These are phyloP conservation scores for Hydractinia symbiolongicarpus DNA, from an alignment of 30 jellyfish, hydroid and myxozoan genomes.

Conservation along the genomic window DNA sequence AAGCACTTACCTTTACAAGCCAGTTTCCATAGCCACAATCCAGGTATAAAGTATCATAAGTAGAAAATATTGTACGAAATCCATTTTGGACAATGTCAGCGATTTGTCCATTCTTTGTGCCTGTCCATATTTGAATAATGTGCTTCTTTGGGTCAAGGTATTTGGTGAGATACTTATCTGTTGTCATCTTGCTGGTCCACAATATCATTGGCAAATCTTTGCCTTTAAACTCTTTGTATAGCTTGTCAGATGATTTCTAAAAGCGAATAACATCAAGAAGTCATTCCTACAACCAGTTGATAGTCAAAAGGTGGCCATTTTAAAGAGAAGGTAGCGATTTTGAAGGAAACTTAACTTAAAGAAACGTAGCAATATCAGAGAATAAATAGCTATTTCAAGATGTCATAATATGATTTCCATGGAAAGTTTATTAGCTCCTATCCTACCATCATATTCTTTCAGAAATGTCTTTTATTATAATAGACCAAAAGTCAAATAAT, in stretches of 20 bases:
- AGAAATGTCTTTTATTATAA: no score
- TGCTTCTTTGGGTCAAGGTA: constrained; percentile 67
- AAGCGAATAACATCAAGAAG: constrained; percentile 10
- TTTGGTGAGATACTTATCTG: constrained; percentile 50
- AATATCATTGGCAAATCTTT: constrained; percentile 65
- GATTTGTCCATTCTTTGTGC: constrained; percentile 43
- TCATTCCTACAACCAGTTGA: no score
- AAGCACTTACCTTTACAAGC: constrained; percentile 48
- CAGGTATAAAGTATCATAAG: constrained; percentile 61
- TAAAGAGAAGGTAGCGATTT: no score
- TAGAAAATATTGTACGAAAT: constrained; percentile 58
- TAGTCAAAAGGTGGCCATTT: no score
- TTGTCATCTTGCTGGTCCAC: constrained; percentile 88
- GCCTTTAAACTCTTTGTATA: constrained; percentile 50
- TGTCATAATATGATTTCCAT: no score
- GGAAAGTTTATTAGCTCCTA: no score
- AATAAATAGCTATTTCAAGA: no score
- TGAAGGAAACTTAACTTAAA: no score
- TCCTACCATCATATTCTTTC: no score
- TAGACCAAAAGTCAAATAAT: no score
- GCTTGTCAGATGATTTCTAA: constrained; percentile 53
- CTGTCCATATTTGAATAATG: constrained; percentile 83
- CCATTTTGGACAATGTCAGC: constrained; percentile 69
- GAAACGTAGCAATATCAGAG: no score
- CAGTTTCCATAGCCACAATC: constrained; percentile 89